A percentile compares a stretch with the other conserved stretches of the same genome.
Evolutionary conservation across 2,113 vertebrate genomes (phyloP).

Genomic region (Scytalopus superciliaris): DNA sequence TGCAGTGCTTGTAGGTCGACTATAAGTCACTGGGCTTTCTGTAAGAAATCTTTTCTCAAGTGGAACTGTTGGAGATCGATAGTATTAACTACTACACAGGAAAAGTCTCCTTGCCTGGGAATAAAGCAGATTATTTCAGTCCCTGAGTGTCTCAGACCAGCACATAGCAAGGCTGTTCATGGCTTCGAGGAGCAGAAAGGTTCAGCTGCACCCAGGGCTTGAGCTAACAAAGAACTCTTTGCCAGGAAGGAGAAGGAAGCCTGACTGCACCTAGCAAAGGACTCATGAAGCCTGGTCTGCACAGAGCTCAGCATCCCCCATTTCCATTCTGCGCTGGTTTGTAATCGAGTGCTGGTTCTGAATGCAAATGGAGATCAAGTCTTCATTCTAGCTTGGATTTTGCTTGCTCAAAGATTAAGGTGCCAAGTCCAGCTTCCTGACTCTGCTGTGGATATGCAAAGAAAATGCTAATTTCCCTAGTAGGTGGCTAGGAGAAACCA

Average conservation of each 20-base stretch:
- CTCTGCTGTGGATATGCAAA: neutral
- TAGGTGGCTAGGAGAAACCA: neutral
- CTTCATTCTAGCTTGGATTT: neutral
- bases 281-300: neutral
- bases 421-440: conserved; percentile 14
- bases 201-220: neutral
- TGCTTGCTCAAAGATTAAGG: neutral
- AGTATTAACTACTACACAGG: neutral
- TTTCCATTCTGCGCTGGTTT: conserved; percentile 1
- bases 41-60: neutral
- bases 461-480: neutral
- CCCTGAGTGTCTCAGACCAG: neutral
- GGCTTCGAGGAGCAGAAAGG: neutral
- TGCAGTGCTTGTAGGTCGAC: fast-evolving
- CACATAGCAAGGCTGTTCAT: neutral
- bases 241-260: neutral
- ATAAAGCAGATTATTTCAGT: neutral
- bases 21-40: neutral
- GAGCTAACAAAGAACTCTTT: neutral
- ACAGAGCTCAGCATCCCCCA: neutral
- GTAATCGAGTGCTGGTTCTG: neutral
- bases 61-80: neutral
- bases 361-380: neutral
- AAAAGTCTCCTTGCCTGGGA: neutral
- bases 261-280: neutral